Base-by-base conservation (phyloP, 2,888 invertebrate genomes). In the Rotaria sp. region DNA sequence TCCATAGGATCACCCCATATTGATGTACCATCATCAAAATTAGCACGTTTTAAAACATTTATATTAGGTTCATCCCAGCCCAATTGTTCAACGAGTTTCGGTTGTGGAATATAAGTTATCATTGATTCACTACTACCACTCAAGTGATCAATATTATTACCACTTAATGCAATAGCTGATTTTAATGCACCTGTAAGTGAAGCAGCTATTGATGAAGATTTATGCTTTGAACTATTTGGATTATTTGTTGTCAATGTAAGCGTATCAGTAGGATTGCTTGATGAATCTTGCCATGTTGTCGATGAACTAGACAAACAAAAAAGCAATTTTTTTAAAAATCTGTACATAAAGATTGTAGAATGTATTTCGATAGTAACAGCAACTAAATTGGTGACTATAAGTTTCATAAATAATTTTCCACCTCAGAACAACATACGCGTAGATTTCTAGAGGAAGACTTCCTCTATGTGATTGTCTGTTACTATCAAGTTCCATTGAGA, bases 1-100 rank as follows among this genome's bases (percentile, higher is more conserved):
- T 85, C 57, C 41, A 75, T 85, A 3, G 86, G 86, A 55, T 86
- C 86, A n/a, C 86, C 86, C 86, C 86, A 86, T 38, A 86, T 86
- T 10, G 45, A 52, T 41, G 86, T 86, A 21, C 86, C 86, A 50
- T 86, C 86, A 59, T 86, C 86, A n/a, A 80, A 80, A 80, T 80
- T 80, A 35, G 41, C 24, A 35, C 85, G 85, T 84, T 86, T 86
- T 8, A 48, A 15, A 38, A 84, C 84, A 35, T 75, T 85, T 30
- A 85, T 85, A 50, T 86, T 80, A 11, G 86, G 85, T 50, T 86
- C 86, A 26, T 86, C 86, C 86, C 86, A 86, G 13, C 86, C 86
- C 24, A 75, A 55, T 59, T 85, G 86, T 84, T 86, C 85, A 26
- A 86, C 80, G 11, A 80, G 45, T 80, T 80, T 80, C 0, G 80